Evolutionary conservation across 2,797 vertebrate species (phyloP).

Genomic region (Linurgus olivaceus): DNA sequence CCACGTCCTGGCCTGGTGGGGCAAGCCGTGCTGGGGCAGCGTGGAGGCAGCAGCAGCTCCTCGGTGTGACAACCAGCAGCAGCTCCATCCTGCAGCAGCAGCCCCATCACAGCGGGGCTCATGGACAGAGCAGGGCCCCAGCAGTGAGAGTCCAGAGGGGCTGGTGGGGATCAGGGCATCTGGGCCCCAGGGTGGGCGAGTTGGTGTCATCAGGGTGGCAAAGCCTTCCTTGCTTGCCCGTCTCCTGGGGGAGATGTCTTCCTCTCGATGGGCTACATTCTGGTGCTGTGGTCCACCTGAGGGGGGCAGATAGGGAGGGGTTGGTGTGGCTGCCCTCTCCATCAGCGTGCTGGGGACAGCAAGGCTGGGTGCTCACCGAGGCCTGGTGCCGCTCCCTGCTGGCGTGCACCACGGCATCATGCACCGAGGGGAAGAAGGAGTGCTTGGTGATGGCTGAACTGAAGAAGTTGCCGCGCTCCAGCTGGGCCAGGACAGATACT

Average conservation of each 20-base stretch:
- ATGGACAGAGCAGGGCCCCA: fast-evolving
- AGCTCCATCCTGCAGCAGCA: background rate
- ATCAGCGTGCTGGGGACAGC: fast-evolving
- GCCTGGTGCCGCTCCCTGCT: background rate
- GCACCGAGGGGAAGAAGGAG: slow-evolving; percentile 85
- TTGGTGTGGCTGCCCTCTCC: background rate
- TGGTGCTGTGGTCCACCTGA: slow-evolving; percentile 2
- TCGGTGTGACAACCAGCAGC: background rate
- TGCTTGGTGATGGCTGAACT: slow-evolving; percentile 83
- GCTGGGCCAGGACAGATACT: slow-evolving; percentile 84
- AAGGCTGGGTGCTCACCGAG: background rate
- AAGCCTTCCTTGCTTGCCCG: fast-evolving
- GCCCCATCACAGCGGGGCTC: background rate
- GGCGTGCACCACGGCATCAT: slow-evolving; percentile 80
- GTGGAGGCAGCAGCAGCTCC: fast-evolving
- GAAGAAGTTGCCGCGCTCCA: slow-evolving; percentile 88
- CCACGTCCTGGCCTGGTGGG: fast-evolving
- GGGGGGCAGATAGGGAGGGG: background rate
- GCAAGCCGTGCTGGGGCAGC: fast-evolving
- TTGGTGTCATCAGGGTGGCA: background rate
- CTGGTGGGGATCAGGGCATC: background rate
- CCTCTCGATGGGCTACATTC: background rate
- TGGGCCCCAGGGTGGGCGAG: fast-evolving
- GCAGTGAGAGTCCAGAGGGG: background rate
- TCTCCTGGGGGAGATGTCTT: fast-evolving